phyloP scores from a whole-genome alignment of 2,113 vertebrate species.

The Rhadina sibilatrix region DNA sequence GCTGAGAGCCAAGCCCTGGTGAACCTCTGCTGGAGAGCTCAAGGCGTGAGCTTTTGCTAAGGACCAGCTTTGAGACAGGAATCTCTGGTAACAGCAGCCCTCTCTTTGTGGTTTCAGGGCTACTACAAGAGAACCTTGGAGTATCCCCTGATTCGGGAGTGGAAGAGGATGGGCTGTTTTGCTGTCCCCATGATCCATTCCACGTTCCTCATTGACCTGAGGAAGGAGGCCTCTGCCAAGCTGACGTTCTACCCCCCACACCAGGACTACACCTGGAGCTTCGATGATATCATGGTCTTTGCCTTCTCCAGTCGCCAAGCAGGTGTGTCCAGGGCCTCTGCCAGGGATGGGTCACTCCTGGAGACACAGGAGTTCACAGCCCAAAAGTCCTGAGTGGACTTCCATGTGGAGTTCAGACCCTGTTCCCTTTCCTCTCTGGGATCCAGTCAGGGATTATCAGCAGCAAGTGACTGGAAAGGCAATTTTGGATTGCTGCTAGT shows the following conservation, averaged over 20 bases:
- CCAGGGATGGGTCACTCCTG: not conserved
- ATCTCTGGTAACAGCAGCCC: not conserved
- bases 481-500: not conserved
- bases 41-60: not conserved
- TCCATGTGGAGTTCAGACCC: not conserved
- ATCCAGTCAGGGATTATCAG: not conserved
- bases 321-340: slow-evolving; percentile 73
- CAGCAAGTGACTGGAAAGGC: not conserved
- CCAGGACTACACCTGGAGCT: slow-evolving; percentile 93
- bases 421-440: not conserved
- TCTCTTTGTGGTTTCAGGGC: slow-evolving; percentile 75
- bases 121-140: slow-evolving; percentile 93
- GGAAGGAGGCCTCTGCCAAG: slow-evolving; percentile 80
- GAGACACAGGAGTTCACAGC: not conserved
- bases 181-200: slow-evolving; percentile 95
- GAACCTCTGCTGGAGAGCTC: not conserved
- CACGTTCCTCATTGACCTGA: slow-evolving; percentile 91
- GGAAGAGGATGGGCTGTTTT: slow-evolving; percentile 90
- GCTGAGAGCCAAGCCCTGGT: not conserved
- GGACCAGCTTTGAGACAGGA: not conserved
- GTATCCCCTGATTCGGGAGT: slow-evolving; percentile 91
- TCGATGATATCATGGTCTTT: slow-evolving; percentile 98
- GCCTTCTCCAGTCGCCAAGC: slow-evolving; percentile 92
- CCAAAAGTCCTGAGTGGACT: not conserved
- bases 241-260: slow-evolving; percentile 90